Percentiles rank a stretch among this genome's conserved stretches.
These are phyloP conservation scores for Euphonia xanthogaster DNA, from an alignment of 2,797 vertebrate species.

Conservation along the genomic window DNA sequence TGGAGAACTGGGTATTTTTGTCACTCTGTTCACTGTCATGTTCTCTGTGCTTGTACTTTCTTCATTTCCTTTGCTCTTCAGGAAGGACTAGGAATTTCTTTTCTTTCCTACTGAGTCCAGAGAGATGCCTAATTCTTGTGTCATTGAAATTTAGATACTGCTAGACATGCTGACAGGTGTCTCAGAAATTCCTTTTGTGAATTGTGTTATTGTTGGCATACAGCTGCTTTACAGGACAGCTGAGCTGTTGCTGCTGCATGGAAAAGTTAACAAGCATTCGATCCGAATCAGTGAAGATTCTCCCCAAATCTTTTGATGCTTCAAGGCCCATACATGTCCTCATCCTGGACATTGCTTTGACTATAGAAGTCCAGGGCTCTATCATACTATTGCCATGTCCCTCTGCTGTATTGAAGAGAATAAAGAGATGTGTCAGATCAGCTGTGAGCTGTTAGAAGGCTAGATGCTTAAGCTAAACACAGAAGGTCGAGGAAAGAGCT, in stretches of 20 bases:
- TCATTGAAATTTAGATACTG: not conserved
- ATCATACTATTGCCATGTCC: not conserved
- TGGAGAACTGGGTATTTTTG: not conserved
- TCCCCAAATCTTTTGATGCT: not conserved
- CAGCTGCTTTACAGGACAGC: not conserved
- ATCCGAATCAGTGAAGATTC: not conserved
- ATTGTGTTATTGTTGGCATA: not conserved
- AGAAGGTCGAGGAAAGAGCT: not conserved
- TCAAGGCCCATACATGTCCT: not conserved
- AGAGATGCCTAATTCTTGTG: not conserved
- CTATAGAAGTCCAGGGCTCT: not conserved
- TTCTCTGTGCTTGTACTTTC: not conserved
- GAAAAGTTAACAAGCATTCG: not conserved
- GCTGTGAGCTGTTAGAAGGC: not conserved
- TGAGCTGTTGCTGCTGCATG: not conserved
- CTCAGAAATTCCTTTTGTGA: not conserved
- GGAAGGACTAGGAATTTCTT: not conserved
- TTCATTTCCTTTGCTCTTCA: not conserved
- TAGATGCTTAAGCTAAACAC: not conserved
- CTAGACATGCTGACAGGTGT: not conserved
- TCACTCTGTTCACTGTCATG: not conserved
- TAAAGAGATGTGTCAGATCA: not conserved
- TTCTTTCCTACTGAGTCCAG: not conserved
- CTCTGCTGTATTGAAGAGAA: not conserved
- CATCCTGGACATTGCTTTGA: not conserved